These are phyloP conservation scores for Regulus satrapa DNA, from an alignment of 2,113 vertebrate species.

Conservation along the genomic window DNA sequence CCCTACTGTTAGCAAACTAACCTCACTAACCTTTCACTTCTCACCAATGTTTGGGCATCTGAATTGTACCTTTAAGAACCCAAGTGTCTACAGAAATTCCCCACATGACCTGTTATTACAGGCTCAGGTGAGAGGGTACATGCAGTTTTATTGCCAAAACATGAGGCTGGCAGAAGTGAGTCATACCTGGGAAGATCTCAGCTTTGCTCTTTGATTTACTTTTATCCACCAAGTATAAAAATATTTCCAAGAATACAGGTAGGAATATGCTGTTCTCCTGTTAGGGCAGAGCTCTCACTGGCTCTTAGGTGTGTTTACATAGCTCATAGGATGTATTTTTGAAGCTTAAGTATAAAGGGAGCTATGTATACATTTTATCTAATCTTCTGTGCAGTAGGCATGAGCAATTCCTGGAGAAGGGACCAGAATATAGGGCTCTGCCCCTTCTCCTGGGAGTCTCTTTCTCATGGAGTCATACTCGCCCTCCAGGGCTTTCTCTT, in stretches of 20 bases:
- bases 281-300: slow-evolving; percentile 47
- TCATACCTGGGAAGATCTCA: slow-evolving; percentile 33
- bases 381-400: neutral
- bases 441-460: neutral
- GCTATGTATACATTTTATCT: neutral
- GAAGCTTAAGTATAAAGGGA: neutral
- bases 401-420: neutral
- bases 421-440: neutral
- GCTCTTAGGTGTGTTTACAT: neutral
- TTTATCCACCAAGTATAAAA: slow-evolving; percentile 43
- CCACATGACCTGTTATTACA: slow-evolving; percentile 39
- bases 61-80: neutral
- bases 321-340: slow-evolving; percentile 10
- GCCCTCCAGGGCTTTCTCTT: slow-evolving; percentile 9
- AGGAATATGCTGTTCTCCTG: slow-evolving; percentile 36
- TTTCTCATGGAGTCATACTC: slow-evolving; percentile 20
- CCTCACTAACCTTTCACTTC: no score
- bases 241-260: slow-evolving; percentile 37
- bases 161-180: slow-evolving; percentile 35
- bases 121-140: neutral
- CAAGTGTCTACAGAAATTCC: neutral
- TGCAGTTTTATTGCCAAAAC: slow-evolving; percentile 34
- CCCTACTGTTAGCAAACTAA: no score
- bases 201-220: slow-evolving; percentile 25
- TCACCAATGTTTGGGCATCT: neutral